phyloP scores from a whole-genome alignment of 2,113 vertebrate genomes.

The Acanthisitta chloris region DNA sequence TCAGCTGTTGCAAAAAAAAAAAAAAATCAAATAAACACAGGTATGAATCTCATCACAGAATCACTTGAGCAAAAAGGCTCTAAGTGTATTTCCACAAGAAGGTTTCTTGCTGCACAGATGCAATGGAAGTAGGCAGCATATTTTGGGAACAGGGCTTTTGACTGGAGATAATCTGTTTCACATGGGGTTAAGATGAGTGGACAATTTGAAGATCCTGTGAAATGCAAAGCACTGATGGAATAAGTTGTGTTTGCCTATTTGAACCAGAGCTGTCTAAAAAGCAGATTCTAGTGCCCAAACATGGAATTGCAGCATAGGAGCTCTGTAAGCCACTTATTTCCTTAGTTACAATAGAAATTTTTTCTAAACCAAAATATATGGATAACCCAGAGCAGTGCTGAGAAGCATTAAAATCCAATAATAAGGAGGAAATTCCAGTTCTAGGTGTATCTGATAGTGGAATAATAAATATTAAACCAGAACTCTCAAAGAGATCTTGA shows the following conservation, averaged over 20 bases:
- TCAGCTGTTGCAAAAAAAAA: too few relatives aligned
- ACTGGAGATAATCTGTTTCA: background rate
- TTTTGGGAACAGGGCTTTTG: background rate
- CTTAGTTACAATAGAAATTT: background rate
- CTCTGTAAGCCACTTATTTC: background rate
- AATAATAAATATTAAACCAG: background rate
- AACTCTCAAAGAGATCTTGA: background rate
- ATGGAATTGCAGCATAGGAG: background rate
- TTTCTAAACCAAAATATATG: background rate
- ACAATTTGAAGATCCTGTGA: background rate
- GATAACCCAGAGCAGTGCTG: background rate
- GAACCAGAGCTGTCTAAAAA: background rate
- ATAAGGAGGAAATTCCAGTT: background rate
- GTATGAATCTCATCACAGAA: background rate
- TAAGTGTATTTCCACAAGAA: background rate
- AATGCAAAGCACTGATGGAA: background rate
- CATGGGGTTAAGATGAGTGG: background rate
- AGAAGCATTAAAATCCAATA: background rate
- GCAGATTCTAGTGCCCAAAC: background rate
- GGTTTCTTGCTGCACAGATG: background rate
- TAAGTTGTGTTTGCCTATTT: background rate
- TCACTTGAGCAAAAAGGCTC: background rate
- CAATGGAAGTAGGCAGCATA: background rate
- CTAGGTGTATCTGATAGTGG: background rate
- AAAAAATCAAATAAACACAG: too few relatives aligned